Percentiles rank a stretch among this genome's conserved stretches.
These are phyloP conservation scores for Agrochola lota DNA, from an alignment of 2,888 invertebrate species.

Conservation along the genomic window DNA sequence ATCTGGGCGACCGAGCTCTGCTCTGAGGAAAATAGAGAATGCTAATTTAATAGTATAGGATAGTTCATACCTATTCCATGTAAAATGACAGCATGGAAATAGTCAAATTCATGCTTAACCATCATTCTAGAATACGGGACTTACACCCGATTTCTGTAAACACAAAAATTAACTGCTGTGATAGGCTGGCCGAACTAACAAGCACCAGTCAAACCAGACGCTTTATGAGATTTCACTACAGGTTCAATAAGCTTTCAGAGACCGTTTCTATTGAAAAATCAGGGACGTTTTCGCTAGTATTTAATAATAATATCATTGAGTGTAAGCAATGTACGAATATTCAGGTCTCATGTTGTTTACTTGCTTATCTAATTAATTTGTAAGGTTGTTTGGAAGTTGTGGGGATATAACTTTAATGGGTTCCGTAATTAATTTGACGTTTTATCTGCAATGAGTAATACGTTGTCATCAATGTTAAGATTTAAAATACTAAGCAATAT, in stretches of 20 bases:
- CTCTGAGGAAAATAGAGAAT: no score
- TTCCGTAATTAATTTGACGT: constrained; percentile 42
- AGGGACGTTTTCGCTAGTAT: not conserved
- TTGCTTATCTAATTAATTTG: constrained; percentile 57
- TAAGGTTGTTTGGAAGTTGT: constrained; percentile 34
- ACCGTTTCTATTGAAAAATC: not conserved
- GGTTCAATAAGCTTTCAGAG: not conserved
- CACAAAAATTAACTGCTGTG: not conserved
- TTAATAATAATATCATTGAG: not conserved
- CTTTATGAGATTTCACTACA: not conserved
- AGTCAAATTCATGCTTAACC: not conserved
- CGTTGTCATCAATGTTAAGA: constrained; percentile 39
- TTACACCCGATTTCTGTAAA: not conserved
- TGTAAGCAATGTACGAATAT: not conserved
- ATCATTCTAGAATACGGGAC: no score
- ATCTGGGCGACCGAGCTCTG: no score
- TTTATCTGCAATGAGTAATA: constrained; percentile 53
- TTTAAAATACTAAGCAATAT: constrained; percentile 19
- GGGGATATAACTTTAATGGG: constrained; percentile 52
- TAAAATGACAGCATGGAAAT: no score
- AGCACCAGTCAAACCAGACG: not conserved
- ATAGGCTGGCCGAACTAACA: not conserved
- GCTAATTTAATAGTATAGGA: no score
- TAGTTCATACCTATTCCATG: no score
- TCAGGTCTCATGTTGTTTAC: constrained; percentile 6